Base-by-base conservation (phyloP, 2,113 vertebrate species). In the Bagarius yarrelli region DNA sequence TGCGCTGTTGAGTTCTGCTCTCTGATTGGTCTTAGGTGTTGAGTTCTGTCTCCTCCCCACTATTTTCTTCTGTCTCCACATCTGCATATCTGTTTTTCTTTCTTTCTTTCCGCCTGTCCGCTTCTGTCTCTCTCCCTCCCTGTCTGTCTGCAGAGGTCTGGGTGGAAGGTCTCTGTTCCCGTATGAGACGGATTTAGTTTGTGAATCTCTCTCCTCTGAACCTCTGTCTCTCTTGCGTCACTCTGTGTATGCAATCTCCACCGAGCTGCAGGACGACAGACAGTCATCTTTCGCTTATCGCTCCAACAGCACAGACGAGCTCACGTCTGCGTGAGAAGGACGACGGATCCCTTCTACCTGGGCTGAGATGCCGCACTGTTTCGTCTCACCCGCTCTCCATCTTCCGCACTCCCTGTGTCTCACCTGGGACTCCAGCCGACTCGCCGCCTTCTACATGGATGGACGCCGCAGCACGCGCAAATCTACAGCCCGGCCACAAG, bases 231-330 rank as follows among this genome's bases (percentile, higher is more conserved):
- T 84, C 57, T 21, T 92, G 92, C 70, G 93, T 95, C 86, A 94
- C 93, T 0, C 89, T 95, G 13, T 94, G 94, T 86, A 88, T 94
- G 92, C 90, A 0, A 85, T 94, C 40, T 89, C 91, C 84, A 92
- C 92, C 0, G 93, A 94, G 84, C 89, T 93, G 55, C 88, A 90
- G 3, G 92, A 88, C 2, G 90, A 93, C 5, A 87, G 91, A 0
- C 89, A 93, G 88, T 93, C 85, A 94, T 93, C 86, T 88, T 95
- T 95, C 30, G 93, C 93, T 52, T 95, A 95, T 86, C 91, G 91
- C 81, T 93, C 93, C 0, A 76, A 89, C 1, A 88, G 91, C 84
- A 91, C 91, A 1, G 93, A 94, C 25, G 93, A 93, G 78, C 91
- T 95, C 50, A 94, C 67, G 85, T 95, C 86, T 93, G 93, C 89